These are phyloP conservation scores for Clivina fossor DNA, from an alignment of 2,888 invertebrate genomes.

Conservation along the genomic window DNA sequence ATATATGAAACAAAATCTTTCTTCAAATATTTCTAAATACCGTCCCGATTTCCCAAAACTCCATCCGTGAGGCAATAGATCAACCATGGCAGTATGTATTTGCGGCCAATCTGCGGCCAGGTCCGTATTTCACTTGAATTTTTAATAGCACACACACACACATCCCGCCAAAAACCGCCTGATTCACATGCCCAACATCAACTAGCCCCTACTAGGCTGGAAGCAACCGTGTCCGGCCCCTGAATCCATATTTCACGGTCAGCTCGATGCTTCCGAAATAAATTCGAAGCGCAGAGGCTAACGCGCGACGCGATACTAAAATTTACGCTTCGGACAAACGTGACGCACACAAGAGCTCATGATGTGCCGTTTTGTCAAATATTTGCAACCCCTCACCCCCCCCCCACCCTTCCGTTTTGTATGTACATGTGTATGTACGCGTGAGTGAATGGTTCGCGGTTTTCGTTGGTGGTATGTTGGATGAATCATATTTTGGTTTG, in stretches of 20 bases:
- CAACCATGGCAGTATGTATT: constrained; percentile 6
- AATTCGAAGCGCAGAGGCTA: too few species aligned
- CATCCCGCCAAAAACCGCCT: constrained; percentile 1
- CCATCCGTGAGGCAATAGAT: not conserved
- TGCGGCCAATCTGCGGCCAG: constrained; percentile 1
- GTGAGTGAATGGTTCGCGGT: too few species aligned
- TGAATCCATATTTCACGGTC: constrained; percentile 11
- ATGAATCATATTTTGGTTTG: too few species aligned
- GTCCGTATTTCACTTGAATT: constrained; percentile 24
- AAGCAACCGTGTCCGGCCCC: constrained; percentile 3
- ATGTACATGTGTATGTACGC: too few species aligned
- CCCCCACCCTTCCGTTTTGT: too few species aligned
- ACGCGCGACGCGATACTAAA: too few species aligned
- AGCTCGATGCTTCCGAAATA: constrained; percentile 8
- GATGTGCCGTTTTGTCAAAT: constrained; percentile 7
- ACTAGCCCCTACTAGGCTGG: too few species aligned
- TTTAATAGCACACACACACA: constrained; percentile 17
- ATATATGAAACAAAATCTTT: too few species aligned
- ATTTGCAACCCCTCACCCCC: constrained; percentile 11
- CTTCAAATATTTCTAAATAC: too few species aligned
- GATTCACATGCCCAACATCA: too few species aligned
- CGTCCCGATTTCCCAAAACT: too few species aligned
- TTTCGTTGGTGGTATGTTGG: too few species aligned
- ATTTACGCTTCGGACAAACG: constrained; percentile 6
- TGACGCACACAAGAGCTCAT: not conserved